These are phyloP conservation scores for Apus apus DNA, from an alignment of 2,113 vertebrate species.

Conservation along the genomic window DNA sequence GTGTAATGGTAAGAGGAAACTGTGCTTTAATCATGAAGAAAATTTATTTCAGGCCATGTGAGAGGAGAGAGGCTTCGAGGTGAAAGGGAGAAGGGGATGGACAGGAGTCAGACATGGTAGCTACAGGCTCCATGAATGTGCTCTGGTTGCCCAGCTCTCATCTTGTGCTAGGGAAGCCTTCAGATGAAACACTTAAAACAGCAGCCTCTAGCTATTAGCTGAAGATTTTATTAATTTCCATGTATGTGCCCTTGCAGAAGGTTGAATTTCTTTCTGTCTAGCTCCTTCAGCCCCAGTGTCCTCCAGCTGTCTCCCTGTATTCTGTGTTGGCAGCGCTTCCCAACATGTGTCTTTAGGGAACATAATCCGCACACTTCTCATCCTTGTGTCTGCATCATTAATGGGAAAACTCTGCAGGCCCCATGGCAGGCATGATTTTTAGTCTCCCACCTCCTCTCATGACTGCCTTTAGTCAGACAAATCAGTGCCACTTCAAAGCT, in stretches of 20 bases:
- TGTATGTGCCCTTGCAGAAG: slow-evolving; percentile 16
- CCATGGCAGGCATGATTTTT: neutral
- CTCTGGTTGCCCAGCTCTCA: neutral
- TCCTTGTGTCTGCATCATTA: neutral
- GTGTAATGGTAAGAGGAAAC: neutral
- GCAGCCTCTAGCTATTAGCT: slow-evolving; percentile 28
- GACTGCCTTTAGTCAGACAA: neutral
- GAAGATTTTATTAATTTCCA: slow-evolving; percentile 33
- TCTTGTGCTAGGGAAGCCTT: neutral
- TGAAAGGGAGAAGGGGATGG: neutral
- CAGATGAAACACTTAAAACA: slow-evolving; percentile 1
- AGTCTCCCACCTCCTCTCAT: neutral
- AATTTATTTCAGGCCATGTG: neutral
- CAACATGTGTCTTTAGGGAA: neutral
- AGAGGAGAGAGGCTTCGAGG: neutral
- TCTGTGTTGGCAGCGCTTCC: neutral
- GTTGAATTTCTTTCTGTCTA: neutral
- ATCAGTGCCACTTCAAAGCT: slow-evolving; percentile 7
- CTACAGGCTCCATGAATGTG: neutral
- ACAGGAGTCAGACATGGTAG: slow-evolving; percentile 7
- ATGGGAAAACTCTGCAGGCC: neutral
- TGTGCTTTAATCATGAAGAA: neutral
- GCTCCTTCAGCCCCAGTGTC: neutral
- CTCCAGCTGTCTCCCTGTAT: neutral
- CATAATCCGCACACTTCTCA: neutral